Evolutionary conservation across 2,888 invertebrate species (phyloP).

Genomic region (Acanthoscelides obtectus): DNA sequence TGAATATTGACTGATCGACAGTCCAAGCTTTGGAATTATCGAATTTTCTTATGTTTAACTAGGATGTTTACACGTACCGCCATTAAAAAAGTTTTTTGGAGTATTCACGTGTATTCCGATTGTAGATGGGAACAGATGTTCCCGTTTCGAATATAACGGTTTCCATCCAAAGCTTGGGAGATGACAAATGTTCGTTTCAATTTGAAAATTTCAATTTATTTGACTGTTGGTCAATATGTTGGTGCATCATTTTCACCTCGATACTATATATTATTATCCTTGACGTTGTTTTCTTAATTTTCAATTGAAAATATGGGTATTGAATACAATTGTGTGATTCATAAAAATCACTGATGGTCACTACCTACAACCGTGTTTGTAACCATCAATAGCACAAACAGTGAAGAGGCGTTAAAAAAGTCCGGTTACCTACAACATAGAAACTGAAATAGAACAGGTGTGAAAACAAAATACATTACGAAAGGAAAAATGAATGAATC

Average conservation of each 20-base stretch:
- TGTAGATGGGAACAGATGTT: background rate
- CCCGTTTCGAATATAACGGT: background rate
- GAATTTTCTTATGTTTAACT: background rate
- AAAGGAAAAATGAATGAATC: background rate
- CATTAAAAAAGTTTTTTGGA: background rate
- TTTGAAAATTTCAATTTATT: background rate
- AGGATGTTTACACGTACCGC: background rate
- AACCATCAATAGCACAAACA: background rate
- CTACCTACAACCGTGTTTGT: background rate
- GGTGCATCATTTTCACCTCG: background rate
- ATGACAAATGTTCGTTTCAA: background rate
- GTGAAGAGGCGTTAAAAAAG: background rate
- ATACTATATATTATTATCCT: background rate
- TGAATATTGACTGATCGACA: background rate
- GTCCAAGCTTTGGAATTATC: background rate
- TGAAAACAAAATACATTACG: background rate
- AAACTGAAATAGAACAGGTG: background rate
- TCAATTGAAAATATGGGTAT: background rate
- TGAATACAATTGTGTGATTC: too few species aligned
- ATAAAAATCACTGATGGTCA: background rate
- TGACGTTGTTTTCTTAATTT: background rate
- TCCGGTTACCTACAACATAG: background rate
- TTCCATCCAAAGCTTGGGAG: background rate
- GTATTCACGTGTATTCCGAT: background rate
- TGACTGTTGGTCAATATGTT: background rate